phyloP scores from a whole-genome alignment of 2,888 invertebrate species.

The Pachydiplax longipennis region DNA sequence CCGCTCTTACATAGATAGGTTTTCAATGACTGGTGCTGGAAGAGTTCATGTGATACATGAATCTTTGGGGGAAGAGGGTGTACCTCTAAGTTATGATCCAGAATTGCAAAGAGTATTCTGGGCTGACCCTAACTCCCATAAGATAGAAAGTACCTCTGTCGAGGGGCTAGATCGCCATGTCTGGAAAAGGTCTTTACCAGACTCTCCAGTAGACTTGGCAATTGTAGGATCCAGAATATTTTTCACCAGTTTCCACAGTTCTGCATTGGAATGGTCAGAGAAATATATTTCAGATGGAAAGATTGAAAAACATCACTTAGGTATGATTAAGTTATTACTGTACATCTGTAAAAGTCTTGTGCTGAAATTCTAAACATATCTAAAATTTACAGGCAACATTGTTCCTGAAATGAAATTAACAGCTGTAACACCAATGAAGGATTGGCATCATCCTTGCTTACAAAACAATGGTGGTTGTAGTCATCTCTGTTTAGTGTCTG shows the following conservation, averaged over 20 bases:
- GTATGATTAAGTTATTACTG: constrained; percentile 53
- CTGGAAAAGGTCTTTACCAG: constrained; percentile 51
- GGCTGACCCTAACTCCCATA: constrained; percentile 71
- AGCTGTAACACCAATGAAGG: constrained; percentile 56
- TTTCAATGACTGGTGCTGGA: constrained; percentile 72
- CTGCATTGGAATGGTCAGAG: constrained; percentile 68
- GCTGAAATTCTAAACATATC: background rate
- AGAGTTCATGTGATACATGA: constrained; percentile 59
- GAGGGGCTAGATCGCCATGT: constrained; percentile 59
- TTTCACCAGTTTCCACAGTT: constrained; percentile 70
- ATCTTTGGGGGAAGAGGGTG: constrained; percentile 26
- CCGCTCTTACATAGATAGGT: constrained; percentile 68
- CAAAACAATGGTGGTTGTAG: constrained; percentile 71
- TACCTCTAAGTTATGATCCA: constrained; percentile 65
- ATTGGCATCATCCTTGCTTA: constrained; percentile 67
- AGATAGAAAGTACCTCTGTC: constrained; percentile 70
- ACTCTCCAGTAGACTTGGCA: constrained; percentile 66
- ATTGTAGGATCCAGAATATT: constrained; percentile 71
- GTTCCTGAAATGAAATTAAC: constrained; percentile 62
- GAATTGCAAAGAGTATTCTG: constrained; percentile 69
- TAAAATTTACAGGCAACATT: constrained; percentile 54
- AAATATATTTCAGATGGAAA: constrained; percentile 56
- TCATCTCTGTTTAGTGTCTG: constrained; percentile 73
- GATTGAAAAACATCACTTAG: constrained; percentile 56
- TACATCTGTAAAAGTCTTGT: background rate